phyloP scores from a whole-genome alignment of 2,888 invertebrate genomes.

The Drosophila falleni region DNA sequence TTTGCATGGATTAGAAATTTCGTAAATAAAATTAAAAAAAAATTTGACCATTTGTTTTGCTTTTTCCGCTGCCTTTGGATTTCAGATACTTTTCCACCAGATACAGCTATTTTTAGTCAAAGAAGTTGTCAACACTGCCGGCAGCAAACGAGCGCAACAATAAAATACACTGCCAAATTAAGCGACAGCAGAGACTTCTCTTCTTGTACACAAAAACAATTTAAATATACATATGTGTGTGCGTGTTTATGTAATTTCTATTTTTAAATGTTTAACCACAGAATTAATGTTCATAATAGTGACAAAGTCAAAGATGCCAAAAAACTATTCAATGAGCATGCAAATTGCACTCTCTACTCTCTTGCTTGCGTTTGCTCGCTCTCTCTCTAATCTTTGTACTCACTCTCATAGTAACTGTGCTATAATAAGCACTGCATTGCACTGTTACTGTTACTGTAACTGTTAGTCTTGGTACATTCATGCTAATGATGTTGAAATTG shows the following conservation, averaged over 20 bases:
- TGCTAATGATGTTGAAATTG: slow-evolving; percentile 70
- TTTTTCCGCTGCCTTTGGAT: no score
- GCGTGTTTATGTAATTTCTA: slow-evolving; percentile 58
- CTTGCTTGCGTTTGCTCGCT: neutral
- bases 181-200: slow-evolving; percentile 53
- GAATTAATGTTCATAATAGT: slow-evolving; percentile 19
- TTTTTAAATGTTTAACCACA: slow-evolving; percentile 53
- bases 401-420: slow-evolving; percentile 46
- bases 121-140: no score
- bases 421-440: slow-evolving; percentile 45
- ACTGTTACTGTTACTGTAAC: slow-evolving; percentile 48
- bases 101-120: no score
- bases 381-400: slow-evolving; percentile 9
- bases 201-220: slow-evolving; percentile 21
- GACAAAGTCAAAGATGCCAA: slow-evolving; percentile 40
- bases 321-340: slow-evolving; percentile 41
- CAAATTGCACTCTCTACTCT: slow-evolving; percentile 28
- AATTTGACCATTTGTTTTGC: no score
- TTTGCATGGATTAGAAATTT: no score
- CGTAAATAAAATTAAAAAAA: no score
- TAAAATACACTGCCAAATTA: slow-evolving; percentile 72
- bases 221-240: slow-evolving; percentile 7
- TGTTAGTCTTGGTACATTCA: slow-evolving; percentile 52
- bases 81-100: no score
- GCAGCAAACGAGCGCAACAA: slow-evolving; percentile 31